Conservation (phyloP, 2,888 invertebrate species). For the Maniola hyperantus region DNA sequence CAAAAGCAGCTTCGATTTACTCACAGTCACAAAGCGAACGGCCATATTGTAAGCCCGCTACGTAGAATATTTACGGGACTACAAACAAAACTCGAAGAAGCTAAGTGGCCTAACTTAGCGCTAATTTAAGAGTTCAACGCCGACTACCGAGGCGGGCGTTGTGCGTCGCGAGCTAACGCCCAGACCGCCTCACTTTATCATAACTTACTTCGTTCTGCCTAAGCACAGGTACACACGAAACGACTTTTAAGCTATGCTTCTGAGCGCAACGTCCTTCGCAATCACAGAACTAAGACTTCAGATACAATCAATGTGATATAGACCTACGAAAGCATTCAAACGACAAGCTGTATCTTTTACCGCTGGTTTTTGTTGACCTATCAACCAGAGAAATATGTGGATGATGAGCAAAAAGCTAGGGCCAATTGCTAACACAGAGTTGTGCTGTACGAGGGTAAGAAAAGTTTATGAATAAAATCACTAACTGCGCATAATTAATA, state of each 20-base stretch:
- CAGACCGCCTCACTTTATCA: constrained; percentile 69
- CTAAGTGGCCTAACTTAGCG: constrained; percentile 78
- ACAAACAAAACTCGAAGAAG: constrained; percentile 79
- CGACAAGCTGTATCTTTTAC: no score
- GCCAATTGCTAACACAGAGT: no score
- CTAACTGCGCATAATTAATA: no score
- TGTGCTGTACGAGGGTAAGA: no score
- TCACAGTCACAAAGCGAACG: constrained; percentile 49
- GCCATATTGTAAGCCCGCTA: constrained; percentile 64
- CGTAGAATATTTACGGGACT: constrained; percentile 75
- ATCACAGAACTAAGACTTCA: background rate
- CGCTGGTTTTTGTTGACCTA: no score
- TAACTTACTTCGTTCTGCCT: constrained; percentile 70
- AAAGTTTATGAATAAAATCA: no score
- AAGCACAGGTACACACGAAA: constrained; percentile 29
- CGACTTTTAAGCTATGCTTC: background rate
- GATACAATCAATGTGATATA: background rate
- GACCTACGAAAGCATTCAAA: no score
- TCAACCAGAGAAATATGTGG: no score
- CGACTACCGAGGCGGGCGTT: constrained; percentile 49
- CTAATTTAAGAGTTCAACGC: constrained; percentile 77
- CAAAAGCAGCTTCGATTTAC: constrained; percentile 58
- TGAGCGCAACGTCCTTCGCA: background rate
- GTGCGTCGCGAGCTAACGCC: constrained; percentile 50
- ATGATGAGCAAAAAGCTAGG: no score